phyloP scores from a whole-genome alignment of 2,113 vertebrate genomes.

The Myotis brandtii region DNA sequence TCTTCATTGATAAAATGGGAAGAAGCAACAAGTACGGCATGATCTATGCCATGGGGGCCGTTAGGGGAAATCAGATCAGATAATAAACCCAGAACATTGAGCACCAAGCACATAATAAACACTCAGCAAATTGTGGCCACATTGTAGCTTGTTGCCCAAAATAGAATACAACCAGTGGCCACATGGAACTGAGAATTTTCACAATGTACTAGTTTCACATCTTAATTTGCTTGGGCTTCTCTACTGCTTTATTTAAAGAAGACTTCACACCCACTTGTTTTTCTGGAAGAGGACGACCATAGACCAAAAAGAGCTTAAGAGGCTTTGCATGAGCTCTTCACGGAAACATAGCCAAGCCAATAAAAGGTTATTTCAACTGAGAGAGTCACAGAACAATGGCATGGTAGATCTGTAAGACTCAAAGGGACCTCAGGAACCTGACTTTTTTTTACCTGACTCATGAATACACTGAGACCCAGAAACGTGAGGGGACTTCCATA shows the following conservation, averaged over 20 bases:
- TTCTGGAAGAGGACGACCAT: neutral
- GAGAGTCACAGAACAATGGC: neutral
- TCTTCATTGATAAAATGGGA: neutral
- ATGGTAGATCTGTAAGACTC: neutral
- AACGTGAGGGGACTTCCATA: neutral
- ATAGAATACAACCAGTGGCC: neutral
- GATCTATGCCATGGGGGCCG: neutral
- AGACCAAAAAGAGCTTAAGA: neutral
- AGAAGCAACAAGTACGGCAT: neutral
- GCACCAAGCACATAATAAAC: neutral
- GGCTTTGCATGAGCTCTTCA: neutral
- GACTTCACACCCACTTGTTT: neutral
- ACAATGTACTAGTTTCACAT: neutral
- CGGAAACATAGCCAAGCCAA: neutral
- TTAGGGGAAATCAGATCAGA: neutral
- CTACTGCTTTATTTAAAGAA: neutral
- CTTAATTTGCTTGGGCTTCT: slow-evolving; percentile 30
- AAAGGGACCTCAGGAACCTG: neutral
- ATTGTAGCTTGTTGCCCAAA: neutral
- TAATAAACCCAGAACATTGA: neutral
- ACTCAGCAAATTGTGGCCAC: neutral
- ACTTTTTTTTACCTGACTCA: neutral
- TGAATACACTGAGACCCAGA: neutral
- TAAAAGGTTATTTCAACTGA: neutral
- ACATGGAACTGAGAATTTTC: neutral